Conservation (phyloP, 1,140 invertebrate genomes). For the Eumaeus atala region DNA sequence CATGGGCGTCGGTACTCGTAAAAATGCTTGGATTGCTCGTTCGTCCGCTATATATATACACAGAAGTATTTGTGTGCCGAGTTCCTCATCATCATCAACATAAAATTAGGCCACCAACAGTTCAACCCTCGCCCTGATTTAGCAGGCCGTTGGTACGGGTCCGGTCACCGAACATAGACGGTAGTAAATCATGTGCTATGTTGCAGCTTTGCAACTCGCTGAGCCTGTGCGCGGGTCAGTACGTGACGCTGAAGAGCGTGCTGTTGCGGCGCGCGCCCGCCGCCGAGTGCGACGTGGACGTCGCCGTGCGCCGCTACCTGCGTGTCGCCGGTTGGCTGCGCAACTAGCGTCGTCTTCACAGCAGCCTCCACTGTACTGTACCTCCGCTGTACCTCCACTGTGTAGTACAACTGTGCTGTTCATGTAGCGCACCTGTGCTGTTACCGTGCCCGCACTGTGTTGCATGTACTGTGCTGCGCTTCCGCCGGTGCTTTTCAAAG, state of each 20-base stretch:
- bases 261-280: constrained; percentile 45
- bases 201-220: constrained; percentile 57
- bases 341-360: constrained; percentile 34
- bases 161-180: too few species aligned
- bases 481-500: too few species aligned
- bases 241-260: constrained; percentile 68
- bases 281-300: constrained; percentile 43
- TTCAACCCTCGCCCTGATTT: too few species aligned
- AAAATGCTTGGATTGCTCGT: too few species aligned
- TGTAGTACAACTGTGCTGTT: background rate
- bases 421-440: background rate
- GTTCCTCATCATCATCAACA: too few species aligned
- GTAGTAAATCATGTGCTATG: background rate
- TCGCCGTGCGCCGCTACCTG: constrained; percentile 49
- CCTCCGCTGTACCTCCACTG: too few species aligned
- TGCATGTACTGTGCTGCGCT: background rate
- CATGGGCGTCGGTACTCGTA: too few species aligned
- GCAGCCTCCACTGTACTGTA: too few species aligned
- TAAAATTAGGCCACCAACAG: too few species aligned
- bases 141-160: too few species aligned
- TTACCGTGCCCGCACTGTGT: background rate
- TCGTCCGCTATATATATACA: too few species aligned
- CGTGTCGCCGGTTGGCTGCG: constrained; percentile 57
- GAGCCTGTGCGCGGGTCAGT: constrained; percentile 62
- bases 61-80: too few species aligned